phyloP scores from a whole-genome alignment of 2,113 vertebrate species.

The Callospermophilus lateralis region DNA sequence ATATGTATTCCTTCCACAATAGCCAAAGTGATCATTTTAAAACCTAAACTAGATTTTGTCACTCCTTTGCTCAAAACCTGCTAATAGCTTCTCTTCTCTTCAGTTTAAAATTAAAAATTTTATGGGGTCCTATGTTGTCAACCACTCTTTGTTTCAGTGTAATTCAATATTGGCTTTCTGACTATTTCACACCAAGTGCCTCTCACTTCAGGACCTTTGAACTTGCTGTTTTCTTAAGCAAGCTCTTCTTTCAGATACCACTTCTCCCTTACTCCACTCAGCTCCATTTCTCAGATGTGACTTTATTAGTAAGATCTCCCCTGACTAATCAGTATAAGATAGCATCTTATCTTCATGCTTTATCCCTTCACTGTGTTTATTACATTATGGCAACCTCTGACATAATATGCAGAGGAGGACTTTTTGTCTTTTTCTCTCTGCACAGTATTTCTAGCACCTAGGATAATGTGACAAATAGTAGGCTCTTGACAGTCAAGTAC shows the following conservation, averaged over 20 bases:
- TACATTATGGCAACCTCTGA: not conserved
- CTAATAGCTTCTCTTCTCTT: constrained; percentile 38
- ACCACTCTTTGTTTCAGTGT: not conserved
- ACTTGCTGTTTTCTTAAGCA: constrained; percentile 16
- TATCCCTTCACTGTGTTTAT: constrained; percentile 7
- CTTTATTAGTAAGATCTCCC: not conserved
- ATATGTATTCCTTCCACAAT: not conserved
- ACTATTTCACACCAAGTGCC: not conserved
- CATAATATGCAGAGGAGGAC: not conserved
- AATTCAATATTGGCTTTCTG: not conserved
- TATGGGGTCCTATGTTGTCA: not conserved
- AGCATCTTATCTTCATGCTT: constrained; percentile 41
- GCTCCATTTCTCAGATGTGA: not conserved
- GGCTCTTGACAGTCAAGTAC: not conserved
- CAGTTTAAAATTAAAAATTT: constrained; percentile 46
- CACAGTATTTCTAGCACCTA: not conserved
- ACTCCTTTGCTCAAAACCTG: not conserved
- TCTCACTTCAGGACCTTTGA: not conserved
- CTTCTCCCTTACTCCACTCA: not conserved
- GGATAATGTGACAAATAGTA: not conserved
- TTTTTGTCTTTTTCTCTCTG: not conserved
- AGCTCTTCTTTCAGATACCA: not conserved
- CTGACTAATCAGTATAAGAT: not conserved
- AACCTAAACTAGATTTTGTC: not conserved
- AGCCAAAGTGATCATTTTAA: constrained; percentile 29